Evolutionary conservation across 2,888 invertebrate genomes (phyloP), one percentile per base, ranked within the genome.

Genomic region (Linyphia triangularis): DNA sequence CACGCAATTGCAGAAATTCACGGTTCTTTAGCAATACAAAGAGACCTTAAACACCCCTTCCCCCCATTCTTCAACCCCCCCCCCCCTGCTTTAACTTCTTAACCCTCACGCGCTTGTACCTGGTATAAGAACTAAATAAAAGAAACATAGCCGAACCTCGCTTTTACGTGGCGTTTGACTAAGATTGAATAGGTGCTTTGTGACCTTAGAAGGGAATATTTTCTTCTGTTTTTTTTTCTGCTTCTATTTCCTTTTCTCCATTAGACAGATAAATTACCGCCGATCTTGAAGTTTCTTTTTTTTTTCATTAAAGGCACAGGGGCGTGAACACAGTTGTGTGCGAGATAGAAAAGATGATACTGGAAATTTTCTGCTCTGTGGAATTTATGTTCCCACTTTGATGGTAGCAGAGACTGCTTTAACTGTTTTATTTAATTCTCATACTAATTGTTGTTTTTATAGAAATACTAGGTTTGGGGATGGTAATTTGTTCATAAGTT

Each of bases 201-300:
- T 88, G 86, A 88, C 86, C 86, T 88, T 81, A 65, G 69, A 85
- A 85, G 59, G 70, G 75, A 81, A 81, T 70, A 10, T 40, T 84
- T 84, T 63, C 63, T 75, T 51, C 30, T 63, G 13, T 82, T 69
- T 84, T 57, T 28, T 63, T 59, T 67, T 51, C 63, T 84, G 33
- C 24, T 63, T 19, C 40, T 26, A 19, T 85, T 70, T 83, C 51
- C 73, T 33, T 70, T 75, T 75, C 75, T 67, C 85, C 57, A 88
- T 88, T 88, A 88, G 81, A 88, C 81, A 88, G 86, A 88, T 88
- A 88, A 88, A 88, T 88, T 88, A 88, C 86, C 59, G 65, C 65
- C 67, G 85, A 43, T 82, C 70, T 81, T 26, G 43, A 51, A 33
- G 33, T 13, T 70, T 37, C 59, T 59, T 13, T 43, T 81, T 78